phyloP scores from a whole-genome alignment of 1,140 invertebrate species.

The Pachypeltis micranthus region DNA sequence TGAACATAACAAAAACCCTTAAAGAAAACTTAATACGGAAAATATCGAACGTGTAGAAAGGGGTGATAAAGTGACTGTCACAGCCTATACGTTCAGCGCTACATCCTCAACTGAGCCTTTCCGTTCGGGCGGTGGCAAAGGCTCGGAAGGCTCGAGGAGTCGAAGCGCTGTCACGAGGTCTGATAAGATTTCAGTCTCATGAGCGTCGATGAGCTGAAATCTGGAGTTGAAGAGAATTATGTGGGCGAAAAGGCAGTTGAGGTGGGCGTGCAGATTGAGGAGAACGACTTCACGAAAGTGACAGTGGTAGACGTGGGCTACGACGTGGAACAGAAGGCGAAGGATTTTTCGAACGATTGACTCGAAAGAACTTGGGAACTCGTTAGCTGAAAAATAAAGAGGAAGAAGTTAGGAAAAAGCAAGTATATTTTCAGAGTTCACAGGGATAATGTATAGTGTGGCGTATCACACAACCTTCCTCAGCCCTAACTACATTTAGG shows the following conservation, averaged over 20 bases:
- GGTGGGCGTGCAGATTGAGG: constrained; percentile 82
- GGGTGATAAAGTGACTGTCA: not conserved
- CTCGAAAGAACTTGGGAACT: constrained; percentile 90
- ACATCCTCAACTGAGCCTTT: not conserved
- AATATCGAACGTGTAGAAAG: not conserved
- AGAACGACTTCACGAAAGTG: constrained; percentile 92
- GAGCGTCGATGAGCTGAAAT: constrained; percentile 85
- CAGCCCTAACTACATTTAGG: too few relatives aligned
- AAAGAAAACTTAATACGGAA: not conserved
- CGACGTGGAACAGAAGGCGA: constrained; percentile 89
- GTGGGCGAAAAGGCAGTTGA: constrained; percentile 94
- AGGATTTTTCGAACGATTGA: constrained; percentile 90
- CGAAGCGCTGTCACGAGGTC: constrained; percentile 64
- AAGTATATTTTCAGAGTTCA: too few relatives aligned
- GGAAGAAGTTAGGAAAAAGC: not conserved
- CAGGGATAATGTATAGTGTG: too few relatives aligned
- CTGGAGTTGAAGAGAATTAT: constrained; percentile 74
- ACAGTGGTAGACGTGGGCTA: constrained; percentile 94
- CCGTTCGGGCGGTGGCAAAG: not conserved
- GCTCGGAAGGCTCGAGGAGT: constrained; percentile 24
- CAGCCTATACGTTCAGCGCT: constrained; percentile 4
- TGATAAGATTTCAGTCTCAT: constrained; percentile 88
- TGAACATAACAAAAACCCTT: not conserved
- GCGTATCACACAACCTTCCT: too few relatives aligned
- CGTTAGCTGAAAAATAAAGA: constrained; percentile 57